Conservation (phyloP, 2,888 invertebrate genomes). For the Phyto melanocephala region DNA sequence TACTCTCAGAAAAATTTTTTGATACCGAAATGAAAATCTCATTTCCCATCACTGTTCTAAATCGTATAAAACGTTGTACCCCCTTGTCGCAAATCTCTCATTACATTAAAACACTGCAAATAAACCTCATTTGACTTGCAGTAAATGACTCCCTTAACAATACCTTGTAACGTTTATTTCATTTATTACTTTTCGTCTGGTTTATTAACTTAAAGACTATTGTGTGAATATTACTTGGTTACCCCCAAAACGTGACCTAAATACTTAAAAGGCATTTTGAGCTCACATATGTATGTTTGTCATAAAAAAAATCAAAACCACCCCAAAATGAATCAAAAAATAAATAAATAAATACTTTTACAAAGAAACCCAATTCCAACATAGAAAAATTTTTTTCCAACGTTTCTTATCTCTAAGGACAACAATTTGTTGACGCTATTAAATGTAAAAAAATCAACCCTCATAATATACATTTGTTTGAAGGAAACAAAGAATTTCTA, state of each 20-base stretch:
- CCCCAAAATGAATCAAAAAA: not conserved
- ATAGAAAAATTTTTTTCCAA: not conserved
- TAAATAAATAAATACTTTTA: too few species aligned
- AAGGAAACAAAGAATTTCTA: not conserved
- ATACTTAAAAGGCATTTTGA: not conserved
- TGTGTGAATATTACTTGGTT: not conserved
- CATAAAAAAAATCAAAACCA: not conserved
- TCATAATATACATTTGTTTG: not conserved
- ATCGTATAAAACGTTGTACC: too few species aligned
- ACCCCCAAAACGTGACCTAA: slow-evolving; percentile 1
- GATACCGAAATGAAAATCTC: too few species aligned
- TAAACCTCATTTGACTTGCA: too few species aligned
- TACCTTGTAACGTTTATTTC: not conserved
- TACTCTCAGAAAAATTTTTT: too few species aligned
- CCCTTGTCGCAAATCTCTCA: too few species aligned
- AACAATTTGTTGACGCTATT: not conserved
- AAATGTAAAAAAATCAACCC: slow-evolving; percentile 28
- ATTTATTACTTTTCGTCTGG: not conserved
- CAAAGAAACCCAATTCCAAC: not conserved
- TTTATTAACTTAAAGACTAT: not conserved
- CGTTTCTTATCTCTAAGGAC: not conserved
- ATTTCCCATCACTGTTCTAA: too few species aligned
- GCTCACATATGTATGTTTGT: not conserved
- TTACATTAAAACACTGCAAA: too few species aligned
- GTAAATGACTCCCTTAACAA: not conserved